These are phyloP conservation scores for Amblyteles armatorius DNA, from an alignment of 2,888 invertebrate genomes.

Conservation along the genomic window DNA sequence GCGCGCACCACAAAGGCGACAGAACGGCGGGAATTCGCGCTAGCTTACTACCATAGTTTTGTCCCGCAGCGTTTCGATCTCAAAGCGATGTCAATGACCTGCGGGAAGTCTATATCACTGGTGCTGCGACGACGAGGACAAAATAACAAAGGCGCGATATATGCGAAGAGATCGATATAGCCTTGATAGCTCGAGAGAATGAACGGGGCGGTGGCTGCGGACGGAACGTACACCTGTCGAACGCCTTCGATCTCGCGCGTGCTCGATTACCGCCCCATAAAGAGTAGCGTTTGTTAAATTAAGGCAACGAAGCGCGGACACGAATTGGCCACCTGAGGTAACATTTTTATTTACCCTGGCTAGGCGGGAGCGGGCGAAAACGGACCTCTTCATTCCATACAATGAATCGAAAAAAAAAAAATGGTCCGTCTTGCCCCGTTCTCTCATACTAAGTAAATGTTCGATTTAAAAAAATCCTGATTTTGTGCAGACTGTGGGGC, in stretches of 20 bases:
- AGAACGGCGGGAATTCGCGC: constrained; percentile 5
- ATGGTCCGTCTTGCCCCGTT: not conserved
- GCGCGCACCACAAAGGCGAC: not conserved
- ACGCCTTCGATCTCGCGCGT: not conserved
- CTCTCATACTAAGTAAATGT: not conserved
- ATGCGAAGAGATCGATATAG: constrained; percentile 1
- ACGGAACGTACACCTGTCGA: constrained; percentile 33
- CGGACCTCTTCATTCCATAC: not conserved
- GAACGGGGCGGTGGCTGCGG: not conserved
- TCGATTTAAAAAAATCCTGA: not conserved
- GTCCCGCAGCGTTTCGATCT: constrained; percentile 32
- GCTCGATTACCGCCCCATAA: not conserved
- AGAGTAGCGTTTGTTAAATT: not conserved
- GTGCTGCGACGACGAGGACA: constrained; percentile 17
- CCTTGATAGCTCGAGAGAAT: constrained; percentile 4
- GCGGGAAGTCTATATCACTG: constrained; percentile 1
- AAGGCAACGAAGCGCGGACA: not conserved
- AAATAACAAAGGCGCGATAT: constrained; percentile 25
- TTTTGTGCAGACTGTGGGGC: not conserved
- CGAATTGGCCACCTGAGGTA: not conserved
- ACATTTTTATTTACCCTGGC: not conserved
- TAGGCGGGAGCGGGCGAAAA: too few relatives aligned
- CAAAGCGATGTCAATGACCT: constrained; percentile 31
- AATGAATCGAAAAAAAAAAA: not conserved
- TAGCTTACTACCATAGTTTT: not conserved